Base-by-base conservation (phyloP, 2,113 vertebrate species). In the Nanorana parkeri region DNA sequence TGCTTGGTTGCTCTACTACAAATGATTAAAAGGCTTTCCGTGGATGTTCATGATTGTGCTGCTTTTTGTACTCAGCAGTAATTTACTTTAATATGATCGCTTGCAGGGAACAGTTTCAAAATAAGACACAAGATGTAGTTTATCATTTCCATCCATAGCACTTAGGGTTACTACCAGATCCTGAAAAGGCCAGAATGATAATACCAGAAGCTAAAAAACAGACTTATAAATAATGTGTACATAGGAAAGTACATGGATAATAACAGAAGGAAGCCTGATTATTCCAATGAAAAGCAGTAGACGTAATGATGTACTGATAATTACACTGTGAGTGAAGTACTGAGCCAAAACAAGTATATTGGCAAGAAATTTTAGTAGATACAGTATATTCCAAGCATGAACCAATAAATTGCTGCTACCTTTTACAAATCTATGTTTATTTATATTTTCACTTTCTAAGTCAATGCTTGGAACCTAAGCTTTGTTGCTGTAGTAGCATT, bases 21-120 rank as follows among this genome's bases (percentile, higher is more conserved):
- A 83, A 87, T 93, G 91, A 94, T 94, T 91, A 94, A 94, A 94
- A 93, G 91, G 61, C 69, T 90, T 88, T 75, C 75, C 85, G 86
- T 85, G 72, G 90, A 92, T 87, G 88, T 89, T 85, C 90, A 88
- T 89, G 88, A 92, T 92, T 92, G 84, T 88, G 78, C 87, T 88
- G 84, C 87, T 89, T 24, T 13, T 86, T 87, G 84, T 90, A 89
- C 83, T 90, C 90, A 88, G 90, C 89, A 86, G 89, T 89, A 93
- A 93, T 93, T 94, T 93, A 91, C 89, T 93, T 92, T 89, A 93
- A 94, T 90, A 90, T 90, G 91, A 94, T 94, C 93, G 91, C 91
- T 90, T 88, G 89, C 91, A 92, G 91, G 91, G 91, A 91, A 90
- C 69, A 77, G 78, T 86, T 92, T 93, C 91, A 92, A 94, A 93